These are phyloP conservation scores for Actias luna DNA, from an alignment of 2,888 invertebrate species.

Conservation along the genomic window DNA sequence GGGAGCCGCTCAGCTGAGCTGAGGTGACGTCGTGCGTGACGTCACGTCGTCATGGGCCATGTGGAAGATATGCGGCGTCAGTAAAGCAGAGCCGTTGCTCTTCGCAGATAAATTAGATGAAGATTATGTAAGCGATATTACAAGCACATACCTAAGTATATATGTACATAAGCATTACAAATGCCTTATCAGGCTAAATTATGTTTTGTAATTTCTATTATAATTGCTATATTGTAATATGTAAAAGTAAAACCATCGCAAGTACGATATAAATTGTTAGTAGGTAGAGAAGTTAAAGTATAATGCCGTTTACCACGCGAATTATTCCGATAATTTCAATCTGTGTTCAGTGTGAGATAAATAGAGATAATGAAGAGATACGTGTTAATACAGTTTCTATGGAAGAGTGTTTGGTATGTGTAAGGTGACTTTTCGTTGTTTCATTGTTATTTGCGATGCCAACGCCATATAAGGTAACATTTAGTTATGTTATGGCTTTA, in stretches of 20 bases:
- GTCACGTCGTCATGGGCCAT: constrained; percentile 73
- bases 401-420: constrained; percentile 1
- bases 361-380: neutral
- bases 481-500: neutral
- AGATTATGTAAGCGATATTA: constrained; percentile 68
- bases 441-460: neutral
- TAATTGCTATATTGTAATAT: neutral
- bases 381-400: neutral
- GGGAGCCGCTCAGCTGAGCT: constrained; percentile 63
- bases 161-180: constrained; percentile 12
- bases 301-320: constrained; percentile 5
- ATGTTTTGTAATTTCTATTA: constrained; percentile 11
- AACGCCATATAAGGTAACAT: neutral
- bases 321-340: constrained; percentile 2
- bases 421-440: neutral
- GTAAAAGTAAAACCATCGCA: neutral
- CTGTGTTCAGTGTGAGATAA: constrained; percentile 8
- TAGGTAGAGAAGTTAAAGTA: neutral
- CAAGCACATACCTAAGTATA: constrained; percentile 24
- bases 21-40: constrained; percentile 58
- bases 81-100: constrained; percentile 71
- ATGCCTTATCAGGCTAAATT: constrained; percentile 11
- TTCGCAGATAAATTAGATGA: constrained; percentile 59
- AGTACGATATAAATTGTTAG: neutral
- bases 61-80: constrained; percentile 79